Conservation (phyloP, 2,113 vertebrate genomes). For the Cavia porcellus region DNA sequence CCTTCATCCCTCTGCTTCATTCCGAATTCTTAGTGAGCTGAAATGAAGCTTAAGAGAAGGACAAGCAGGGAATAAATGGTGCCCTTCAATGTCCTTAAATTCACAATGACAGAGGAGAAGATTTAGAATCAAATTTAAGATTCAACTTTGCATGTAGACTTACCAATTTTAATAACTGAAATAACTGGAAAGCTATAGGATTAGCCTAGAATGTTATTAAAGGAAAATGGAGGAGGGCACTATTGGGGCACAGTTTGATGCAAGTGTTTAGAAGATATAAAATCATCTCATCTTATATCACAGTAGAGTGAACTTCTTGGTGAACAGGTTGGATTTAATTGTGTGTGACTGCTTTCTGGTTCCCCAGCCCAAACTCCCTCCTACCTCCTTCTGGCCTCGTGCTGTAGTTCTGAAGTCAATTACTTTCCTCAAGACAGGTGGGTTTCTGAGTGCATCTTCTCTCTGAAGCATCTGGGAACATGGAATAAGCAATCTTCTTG, state of each 20-base stretch:
- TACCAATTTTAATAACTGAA: not conserved
- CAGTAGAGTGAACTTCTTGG: not conserved
- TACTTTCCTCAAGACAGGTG: not conserved
- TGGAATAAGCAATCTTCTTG: conserved; percentile 9
- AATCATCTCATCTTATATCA: not conserved
- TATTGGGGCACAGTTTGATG: not conserved
- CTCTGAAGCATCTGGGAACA: not conserved
- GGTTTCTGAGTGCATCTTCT: not conserved
- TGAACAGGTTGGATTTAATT: not conserved
- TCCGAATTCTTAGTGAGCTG: not conserved
- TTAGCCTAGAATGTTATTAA: not conserved
- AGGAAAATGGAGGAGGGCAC: not conserved
- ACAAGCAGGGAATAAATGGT: too few relatives aligned
- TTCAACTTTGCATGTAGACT: not conserved
- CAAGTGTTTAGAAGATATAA: not conserved
- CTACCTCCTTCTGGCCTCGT: too few relatives aligned
- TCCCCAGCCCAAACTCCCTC: not conserved
- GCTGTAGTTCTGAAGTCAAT: not conserved
- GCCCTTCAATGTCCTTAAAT: not conserved
- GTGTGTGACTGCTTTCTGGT: not conserved
- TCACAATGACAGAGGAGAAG: not conserved
- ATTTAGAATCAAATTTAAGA: not conserved
- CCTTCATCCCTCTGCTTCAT: not conserved
- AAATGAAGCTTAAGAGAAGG: not conserved
- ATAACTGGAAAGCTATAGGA: not conserved